Percentiles rank a stretch among this genome's conserved stretches.
Conservation (phyloP, 2,888 invertebrate species). For the Pterostichus madidus region DNA sequence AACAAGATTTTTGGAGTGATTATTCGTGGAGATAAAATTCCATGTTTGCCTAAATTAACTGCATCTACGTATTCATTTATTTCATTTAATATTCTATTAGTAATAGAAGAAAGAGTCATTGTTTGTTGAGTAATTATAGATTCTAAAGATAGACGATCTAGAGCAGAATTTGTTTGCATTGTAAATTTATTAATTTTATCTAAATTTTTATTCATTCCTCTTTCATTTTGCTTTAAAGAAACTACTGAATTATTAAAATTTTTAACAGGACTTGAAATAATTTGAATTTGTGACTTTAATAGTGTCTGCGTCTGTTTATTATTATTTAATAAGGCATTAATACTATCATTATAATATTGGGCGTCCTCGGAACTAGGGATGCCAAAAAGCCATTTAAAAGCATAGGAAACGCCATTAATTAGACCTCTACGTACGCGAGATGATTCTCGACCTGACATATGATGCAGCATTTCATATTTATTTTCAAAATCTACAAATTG, state of each 20-base stretch:
- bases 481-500: constrained; percentile 39
- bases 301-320: constrained; percentile 65
- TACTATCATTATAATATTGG: constrained; percentile 62
- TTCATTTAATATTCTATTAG: constrained; percentile 59
- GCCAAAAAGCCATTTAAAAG: constrained; percentile 67
- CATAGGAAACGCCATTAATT: constrained; percentile 67
- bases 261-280: constrained; percentile 64
- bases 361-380: constrained; percentile 65
- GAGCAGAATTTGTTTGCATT: constrained; percentile 25
- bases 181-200: constrained; percentile 65
- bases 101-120: constrained; percentile 46
- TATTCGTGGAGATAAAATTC: constrained; percentile 66
- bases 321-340: constrained; percentile 58
- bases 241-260: constrained; percentile 67
- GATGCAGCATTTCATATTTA: constrained; percentile 5
- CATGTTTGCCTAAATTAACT: constrained; percentile 67
- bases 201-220: constrained; percentile 57
- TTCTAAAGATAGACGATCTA: constrained; percentile 53
- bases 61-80: constrained; percentile 66
- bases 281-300: constrained; percentile 68
- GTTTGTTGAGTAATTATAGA: constrained; percentile 58
- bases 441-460: constrained; percentile 38
- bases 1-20: constrained; percentile 62
- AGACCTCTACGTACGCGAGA: constrained; percentile 57
- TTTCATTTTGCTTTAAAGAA: constrained; percentile 55